Percentiles rank a stretch among this genome's conserved stretches.
Conservation (phyloP, 1,140 invertebrate species). For the Drosophila mauritiana region DNA sequence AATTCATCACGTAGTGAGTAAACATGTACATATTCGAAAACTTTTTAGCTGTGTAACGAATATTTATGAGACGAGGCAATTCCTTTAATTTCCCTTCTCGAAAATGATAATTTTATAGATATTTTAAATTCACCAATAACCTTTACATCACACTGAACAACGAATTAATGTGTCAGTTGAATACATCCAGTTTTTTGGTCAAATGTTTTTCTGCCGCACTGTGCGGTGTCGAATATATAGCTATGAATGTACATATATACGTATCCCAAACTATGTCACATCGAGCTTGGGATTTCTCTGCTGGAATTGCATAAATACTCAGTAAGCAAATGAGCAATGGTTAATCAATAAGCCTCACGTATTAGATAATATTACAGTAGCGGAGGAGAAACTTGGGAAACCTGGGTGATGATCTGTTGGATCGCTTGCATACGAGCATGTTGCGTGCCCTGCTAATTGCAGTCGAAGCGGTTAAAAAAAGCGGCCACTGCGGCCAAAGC, state of each 20-base stretch:
- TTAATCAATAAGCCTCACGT: slow-evolving; percentile 76
- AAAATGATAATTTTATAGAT: background rate
- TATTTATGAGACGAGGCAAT: background rate
- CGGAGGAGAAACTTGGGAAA: background rate
- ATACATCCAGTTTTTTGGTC: slow-evolving; percentile 8
- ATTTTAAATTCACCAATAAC: background rate
- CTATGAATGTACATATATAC: background rate
- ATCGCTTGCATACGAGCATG: slow-evolving; percentile 39
- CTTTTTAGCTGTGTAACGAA: no score
- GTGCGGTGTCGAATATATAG: slow-evolving; percentile 1
- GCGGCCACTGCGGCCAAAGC: slow-evolving; percentile 54
- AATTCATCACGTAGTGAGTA: no score
- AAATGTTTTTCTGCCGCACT: slow-evolving; percentile 10
- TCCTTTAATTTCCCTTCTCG: no score
- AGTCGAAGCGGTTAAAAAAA: slow-evolving; percentile 46
- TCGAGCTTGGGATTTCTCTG: slow-evolving; percentile 10
- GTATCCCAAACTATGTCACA: no score
- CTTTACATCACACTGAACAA: slow-evolving; percentile 1
- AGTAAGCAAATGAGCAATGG: slow-evolving; percentile 76
- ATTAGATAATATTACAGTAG: slow-evolving; percentile 68
- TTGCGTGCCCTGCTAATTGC: slow-evolving; percentile 78
- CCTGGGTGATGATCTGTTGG: slow-evolving; percentile 8
- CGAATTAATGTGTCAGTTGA: slow-evolving; percentile 35
- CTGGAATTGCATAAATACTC: slow-evolving; percentile 72
- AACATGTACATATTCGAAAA: no score